Conservation (phyloP, 2,888 invertebrate genomes). For the Asteroscopus sphinx region DNA sequence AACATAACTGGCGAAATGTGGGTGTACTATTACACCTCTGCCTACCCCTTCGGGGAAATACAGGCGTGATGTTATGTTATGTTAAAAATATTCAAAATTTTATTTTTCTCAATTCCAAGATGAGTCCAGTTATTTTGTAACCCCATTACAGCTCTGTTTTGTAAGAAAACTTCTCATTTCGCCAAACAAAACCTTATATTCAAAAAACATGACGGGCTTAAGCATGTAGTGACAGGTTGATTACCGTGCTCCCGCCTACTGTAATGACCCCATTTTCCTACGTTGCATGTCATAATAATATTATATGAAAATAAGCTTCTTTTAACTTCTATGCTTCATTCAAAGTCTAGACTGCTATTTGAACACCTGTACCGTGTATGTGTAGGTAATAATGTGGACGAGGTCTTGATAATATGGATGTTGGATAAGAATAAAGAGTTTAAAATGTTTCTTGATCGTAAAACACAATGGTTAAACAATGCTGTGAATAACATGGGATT, state of each 20-base stretch:
- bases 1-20: no score
- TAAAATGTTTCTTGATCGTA: background rate
- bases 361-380: constrained; percentile 1
- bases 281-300: constrained; percentile 43
- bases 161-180: no score
- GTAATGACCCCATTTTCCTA: constrained; percentile 42
- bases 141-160: constrained; percentile 4
- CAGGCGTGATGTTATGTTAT: no score
- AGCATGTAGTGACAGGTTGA: constrained; percentile 50
- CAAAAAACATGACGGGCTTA: constrained; percentile 11
- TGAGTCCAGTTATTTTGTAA: no score
- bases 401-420: background rate
- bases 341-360: constrained; percentile 16
- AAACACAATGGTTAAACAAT: no score
- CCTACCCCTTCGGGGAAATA: no score
- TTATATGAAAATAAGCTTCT: constrained; percentile 35
- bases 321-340: constrained; percentile 9
- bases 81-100: no score
- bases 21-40: no score
- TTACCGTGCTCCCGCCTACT: constrained; percentile 26
- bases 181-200: constrained; percentile 12
- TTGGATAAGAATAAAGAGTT: background rate
- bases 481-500: no score
- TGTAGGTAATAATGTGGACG: background rate
- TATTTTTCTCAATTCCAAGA: no score